phyloP scores from a whole-genome alignment of 2,797 vertebrate genomes.

The Perdix hodgsoniae region DNA sequence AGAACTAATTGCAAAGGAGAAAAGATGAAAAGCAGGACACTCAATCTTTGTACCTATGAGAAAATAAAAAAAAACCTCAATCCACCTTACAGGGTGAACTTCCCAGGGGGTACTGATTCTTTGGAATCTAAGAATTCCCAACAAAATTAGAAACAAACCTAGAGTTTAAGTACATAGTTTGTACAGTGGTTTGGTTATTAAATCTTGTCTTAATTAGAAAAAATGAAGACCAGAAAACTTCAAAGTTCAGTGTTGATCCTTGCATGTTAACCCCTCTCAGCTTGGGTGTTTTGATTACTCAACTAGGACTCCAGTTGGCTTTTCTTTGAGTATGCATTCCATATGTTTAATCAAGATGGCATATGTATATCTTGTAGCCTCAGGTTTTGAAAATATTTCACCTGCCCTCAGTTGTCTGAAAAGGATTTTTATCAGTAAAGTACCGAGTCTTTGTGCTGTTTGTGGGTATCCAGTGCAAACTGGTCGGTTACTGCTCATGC shows the following conservation, averaged over 20 bases:
- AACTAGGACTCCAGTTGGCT: constrained; percentile 78
- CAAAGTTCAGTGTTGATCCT: constrained; percentile 82
- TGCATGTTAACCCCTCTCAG: constrained; percentile 83
- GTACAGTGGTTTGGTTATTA: constrained; percentile 85
- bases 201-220: constrained; percentile 84
- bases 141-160: constrained; percentile 83
- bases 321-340: constrained; percentile 81
- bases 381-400: constrained; percentile 80
- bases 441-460: constrained; percentile 38
- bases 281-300: constrained; percentile 84
- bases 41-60: constrained; percentile 8
- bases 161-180: constrained; percentile 79
- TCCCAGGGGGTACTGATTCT: constrained; percentile 74
- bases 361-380: constrained; percentile 67
- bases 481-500: background rate
- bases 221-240: constrained; percentile 84
- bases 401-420: constrained; percentile 74
- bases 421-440: constrained; percentile 61
- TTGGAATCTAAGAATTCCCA: constrained; percentile 80
- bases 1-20: constrained; percentile 12
- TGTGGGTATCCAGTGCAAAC: constrained; percentile 15
- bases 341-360: constrained; percentile 84
- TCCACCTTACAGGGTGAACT: constrained; percentile 70
- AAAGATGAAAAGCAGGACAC: constrained; percentile 29
- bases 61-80: constrained; percentile 4